Evolutionary conservation across 2,113 vertebrate genomes (phyloP).

Genomic region (Alces alces): DNA sequence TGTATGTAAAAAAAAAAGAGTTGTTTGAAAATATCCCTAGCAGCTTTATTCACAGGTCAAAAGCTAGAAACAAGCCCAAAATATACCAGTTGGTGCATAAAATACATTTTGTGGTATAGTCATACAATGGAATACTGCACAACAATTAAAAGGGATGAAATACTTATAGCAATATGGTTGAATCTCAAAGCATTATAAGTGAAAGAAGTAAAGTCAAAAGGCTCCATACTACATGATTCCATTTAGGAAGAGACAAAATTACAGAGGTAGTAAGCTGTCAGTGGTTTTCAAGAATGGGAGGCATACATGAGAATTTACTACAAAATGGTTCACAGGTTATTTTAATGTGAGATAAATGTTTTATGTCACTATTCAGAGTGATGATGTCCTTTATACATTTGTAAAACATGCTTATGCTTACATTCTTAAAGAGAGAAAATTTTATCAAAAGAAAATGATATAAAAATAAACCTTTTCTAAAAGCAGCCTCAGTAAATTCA

Average conservation of each 20-base stretch:
- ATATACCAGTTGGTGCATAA: not conserved
- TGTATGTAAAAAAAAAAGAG: not conserved
- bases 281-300: not conserved
- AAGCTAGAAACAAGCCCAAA: not conserved
- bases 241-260: not conserved
- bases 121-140: not conserved
- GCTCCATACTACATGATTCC: not conserved
- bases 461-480: not conserved
- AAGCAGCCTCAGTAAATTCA: not conserved
- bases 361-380: not conserved
- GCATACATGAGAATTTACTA: not conserved
- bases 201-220: not conserved
- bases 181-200: not conserved
- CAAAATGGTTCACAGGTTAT: not conserved
- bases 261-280: not conserved
- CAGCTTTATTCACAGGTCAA: not conserved
- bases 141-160: not conserved
- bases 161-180: not conserved
- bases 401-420: not conserved
- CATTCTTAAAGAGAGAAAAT: not conserved
- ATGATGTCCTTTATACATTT: not conserved
- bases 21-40: not conserved
- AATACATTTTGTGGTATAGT: not conserved
- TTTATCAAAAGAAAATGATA: not conserved
- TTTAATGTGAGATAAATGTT: not conserved